phyloP scores from a whole-genome alignment of 2,888 invertebrate species.

The Trachelus stipa region DNA sequence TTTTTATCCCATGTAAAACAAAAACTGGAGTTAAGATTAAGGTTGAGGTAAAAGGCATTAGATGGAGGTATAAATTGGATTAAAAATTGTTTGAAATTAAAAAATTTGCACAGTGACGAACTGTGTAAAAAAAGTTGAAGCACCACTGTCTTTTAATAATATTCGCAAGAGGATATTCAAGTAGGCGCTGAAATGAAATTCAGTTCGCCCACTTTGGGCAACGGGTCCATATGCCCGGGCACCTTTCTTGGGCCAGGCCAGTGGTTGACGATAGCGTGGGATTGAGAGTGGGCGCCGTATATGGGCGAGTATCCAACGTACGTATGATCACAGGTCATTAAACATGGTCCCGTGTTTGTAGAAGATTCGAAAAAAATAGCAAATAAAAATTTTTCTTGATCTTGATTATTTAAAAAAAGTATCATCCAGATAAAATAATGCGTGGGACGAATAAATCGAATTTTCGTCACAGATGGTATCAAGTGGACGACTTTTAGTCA shows the following conservation, averaged over 20 bases:
- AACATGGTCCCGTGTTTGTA: background rate
- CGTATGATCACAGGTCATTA: background rate
- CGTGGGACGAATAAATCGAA: background rate
- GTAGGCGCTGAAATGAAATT: background rate
- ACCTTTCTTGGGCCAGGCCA: background rate
- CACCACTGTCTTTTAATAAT: background rate
- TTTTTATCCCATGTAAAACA: background rate
- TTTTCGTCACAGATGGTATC: background rate
- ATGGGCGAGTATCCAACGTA: background rate
- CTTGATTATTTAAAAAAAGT: background rate
- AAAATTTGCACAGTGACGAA: background rate
- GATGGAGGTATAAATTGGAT: background rate
- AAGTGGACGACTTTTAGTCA: background rate
- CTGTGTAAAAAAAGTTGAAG: background rate
- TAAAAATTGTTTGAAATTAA: background rate
- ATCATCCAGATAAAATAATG: background rate
- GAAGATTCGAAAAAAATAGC: background rate
- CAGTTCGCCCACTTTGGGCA: slow-evolving; percentile 7
- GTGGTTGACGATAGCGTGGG: background rate
- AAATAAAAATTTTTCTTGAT: background rate
- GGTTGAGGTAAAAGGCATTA: no score
- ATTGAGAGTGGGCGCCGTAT: background rate
- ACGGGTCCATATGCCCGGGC: background rate
- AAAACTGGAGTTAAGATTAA: background rate
- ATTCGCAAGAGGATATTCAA: background rate